Percentiles rank a stretch among this genome's conserved stretches.
Conservation (phyloP, 2,113 vertebrate genomes). For the Felis chaus region DNA sequence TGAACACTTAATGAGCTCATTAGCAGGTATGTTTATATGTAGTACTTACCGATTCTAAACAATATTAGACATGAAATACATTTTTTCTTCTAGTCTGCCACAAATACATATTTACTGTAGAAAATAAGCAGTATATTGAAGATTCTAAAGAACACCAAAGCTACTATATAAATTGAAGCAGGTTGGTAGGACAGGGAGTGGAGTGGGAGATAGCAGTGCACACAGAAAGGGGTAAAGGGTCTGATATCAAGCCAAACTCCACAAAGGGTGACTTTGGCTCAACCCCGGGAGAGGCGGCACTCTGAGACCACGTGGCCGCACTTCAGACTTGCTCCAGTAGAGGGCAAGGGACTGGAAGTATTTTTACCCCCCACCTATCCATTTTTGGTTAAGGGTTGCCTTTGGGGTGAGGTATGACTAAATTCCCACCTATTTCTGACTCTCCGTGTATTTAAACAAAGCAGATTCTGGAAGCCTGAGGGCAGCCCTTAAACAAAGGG, state of each 20-base stretch:
- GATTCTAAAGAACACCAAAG: background rate
- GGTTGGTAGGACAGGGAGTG: background rate
- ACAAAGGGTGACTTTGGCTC: background rate
- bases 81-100: background rate
- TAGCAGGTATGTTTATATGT: background rate
- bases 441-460: background rate
- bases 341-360: background rate
- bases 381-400: background rate
- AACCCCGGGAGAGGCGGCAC: background rate
- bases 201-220: background rate
- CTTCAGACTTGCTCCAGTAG: background rate
- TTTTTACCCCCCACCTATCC: background rate
- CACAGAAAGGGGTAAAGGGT: background rate
- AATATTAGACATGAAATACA: background rate
- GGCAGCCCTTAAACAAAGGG: background rate
- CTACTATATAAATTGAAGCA: background rate
- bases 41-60: background rate
- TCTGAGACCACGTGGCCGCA: background rate
- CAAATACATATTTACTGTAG: background rate
- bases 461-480: background rate
- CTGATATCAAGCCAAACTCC: background rate
- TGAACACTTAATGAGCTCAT: constrained; percentile 28
- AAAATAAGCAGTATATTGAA: constrained; percentile 30
- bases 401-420: background rate
- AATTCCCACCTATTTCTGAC: background rate